Evolutionary conservation across 1,140 invertebrate genomes (phyloP).

Genomic region (Sycobia sp.): DNA sequence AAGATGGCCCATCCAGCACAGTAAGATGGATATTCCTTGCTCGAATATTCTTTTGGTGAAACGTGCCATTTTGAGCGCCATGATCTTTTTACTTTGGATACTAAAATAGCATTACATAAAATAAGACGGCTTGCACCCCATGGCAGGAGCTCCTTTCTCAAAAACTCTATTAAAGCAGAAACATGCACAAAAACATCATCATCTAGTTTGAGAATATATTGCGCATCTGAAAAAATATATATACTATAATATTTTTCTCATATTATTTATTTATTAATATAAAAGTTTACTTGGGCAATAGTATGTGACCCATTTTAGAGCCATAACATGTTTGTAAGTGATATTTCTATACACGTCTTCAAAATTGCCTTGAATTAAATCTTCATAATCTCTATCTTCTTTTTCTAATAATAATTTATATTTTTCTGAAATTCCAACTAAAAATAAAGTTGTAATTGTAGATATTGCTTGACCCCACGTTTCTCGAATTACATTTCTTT

Average conservation of each 20-base stretch:
- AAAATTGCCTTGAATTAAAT: conserved; percentile 82
- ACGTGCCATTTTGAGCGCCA: conserved; percentile 82
- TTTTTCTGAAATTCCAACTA: conserved; percentile 68
- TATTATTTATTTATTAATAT: not conserved
- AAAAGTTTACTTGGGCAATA: conserved; percentile 64
- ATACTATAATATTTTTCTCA: not conserved
- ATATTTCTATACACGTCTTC: conserved; percentile 81
- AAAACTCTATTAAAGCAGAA: conserved; percentile 67
- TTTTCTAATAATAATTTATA: conserved; percentile 61
- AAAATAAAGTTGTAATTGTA: conserved; percentile 67
- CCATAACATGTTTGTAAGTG: conserved; percentile 86
- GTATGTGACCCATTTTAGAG: conserved; percentile 79
- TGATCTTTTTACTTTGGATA: conserved; percentile 64
- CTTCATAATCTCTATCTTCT: conserved; percentile 69
- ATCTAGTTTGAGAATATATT: conserved; percentile 78
- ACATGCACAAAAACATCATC: conserved; percentile 82
- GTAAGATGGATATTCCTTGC: conserved; percentile 71
- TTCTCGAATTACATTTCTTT: conserved; percentile 67
- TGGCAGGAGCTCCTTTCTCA: conserved; percentile 64
- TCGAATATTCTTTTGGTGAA: conserved; percentile 69
- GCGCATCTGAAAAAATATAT: conserved; percentile 63
- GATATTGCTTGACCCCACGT: conserved; percentile 69
- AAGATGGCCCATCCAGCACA: conserved; percentile 78
- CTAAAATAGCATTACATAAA: conserved; percentile 63
- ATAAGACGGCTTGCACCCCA: conserved; percentile 67